Conservation (phyloP, 1,140 invertebrate species). For the Polyergus mexicanus region DNA sequence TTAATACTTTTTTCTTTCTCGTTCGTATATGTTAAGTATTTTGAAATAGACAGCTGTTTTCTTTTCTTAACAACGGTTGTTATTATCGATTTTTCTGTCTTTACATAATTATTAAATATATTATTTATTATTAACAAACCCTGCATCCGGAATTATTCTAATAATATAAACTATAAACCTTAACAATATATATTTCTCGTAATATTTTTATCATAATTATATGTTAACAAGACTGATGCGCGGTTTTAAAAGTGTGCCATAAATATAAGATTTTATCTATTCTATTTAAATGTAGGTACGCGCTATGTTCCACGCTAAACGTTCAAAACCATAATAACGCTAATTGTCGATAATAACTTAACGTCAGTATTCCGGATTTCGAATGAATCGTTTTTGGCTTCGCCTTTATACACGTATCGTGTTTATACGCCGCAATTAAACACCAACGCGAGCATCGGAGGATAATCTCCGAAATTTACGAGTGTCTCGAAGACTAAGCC, state of each 20-base stretch:
- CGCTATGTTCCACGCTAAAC: not conserved
- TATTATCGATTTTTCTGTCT: too few relatives aligned
- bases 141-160: too few relatives aligned
- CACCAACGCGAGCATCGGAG: not conserved
- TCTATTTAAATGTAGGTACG: not conserved
- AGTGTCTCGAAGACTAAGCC: slow-evolving; percentile 43
- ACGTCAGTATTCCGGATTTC: not conserved
- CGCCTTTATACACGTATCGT: not conserved
- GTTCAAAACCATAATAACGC: not conserved
- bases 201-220: not conserved
- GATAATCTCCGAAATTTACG: slow-evolving; percentile 39
- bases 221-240: not conserved
- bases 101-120: too few relatives aligned
- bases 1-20: not conserved
- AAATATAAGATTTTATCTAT: not conserved
- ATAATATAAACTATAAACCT: too few relatives aligned
- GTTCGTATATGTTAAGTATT: not conserved
- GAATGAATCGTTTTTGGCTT: slow-evolving; percentile 3
- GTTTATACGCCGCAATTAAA: slow-evolving; percentile 15
- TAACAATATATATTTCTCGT: not conserved
- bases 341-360: slow-evolving; percentile 44
- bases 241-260: not conserved
- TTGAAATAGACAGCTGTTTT: too few relatives aligned
- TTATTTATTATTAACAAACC: too few relatives aligned
- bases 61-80: too few relatives aligned